Evolutionary conservation across 2,113 vertebrate species (phyloP).

Genomic region (Phasianus colchicus): DNA sequence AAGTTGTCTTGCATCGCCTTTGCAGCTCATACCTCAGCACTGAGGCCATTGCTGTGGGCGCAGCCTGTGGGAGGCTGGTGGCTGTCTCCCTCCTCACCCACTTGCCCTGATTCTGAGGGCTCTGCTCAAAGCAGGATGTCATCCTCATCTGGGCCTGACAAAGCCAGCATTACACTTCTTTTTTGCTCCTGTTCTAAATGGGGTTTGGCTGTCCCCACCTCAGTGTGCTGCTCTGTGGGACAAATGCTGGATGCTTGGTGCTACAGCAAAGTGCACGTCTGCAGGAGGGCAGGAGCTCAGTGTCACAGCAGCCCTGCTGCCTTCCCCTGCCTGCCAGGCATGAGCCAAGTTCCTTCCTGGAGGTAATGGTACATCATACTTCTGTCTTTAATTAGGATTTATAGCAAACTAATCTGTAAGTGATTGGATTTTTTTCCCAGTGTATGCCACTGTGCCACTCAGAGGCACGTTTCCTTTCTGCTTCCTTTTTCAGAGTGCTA

Average conservation of each 20-base stretch:
- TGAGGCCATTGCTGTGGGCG: not conserved
- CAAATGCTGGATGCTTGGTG: fast-evolving
- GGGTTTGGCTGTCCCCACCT: not conserved
- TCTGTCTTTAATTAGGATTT: not conserved
- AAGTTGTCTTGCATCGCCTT: not conserved
- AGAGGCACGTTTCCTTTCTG: not conserved
- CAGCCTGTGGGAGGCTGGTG: not conserved
- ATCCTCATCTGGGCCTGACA: not conserved
- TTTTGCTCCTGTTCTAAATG: not conserved
- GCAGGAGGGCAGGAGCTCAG: not conserved
- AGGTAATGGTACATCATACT: not conserved
- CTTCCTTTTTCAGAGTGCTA: not conserved
- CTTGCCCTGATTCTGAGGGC: not conserved
- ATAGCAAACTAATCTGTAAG: not conserved
- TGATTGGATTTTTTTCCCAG: not conserved
- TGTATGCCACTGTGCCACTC: not conserved
- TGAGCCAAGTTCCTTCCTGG: not conserved
- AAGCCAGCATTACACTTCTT: not conserved
- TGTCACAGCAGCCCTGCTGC: not conserved
- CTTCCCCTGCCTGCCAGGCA: not conserved
- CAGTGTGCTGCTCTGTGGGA: not conserved
- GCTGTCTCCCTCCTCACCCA: not conserved
- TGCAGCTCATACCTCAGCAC: not conserved
- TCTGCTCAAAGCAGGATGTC: not conserved
- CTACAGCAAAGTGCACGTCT: not conserved